A percentile compares a stretch with the other conserved stretches of the same genome.
Conservation (phyloP, 2,113 vertebrate genomes). For the Orthonyx spaldingii region DNA sequence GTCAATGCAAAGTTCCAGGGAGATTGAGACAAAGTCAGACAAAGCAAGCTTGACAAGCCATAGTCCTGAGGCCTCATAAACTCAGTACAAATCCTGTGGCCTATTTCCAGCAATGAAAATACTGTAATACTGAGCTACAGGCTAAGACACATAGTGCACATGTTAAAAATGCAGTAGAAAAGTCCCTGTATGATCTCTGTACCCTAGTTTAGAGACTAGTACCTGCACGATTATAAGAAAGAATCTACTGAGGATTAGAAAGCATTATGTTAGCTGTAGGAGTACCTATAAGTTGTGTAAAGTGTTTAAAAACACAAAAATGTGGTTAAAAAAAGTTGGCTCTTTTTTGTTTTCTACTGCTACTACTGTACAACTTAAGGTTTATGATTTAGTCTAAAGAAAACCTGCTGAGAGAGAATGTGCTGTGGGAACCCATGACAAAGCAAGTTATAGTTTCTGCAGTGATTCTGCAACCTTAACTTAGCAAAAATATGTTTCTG, state of each 20-base stretch:
- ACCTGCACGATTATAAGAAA: not conserved
- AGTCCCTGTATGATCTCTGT: not conserved
- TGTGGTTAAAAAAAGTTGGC: fast-evolving
- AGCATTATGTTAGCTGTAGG: not conserved
- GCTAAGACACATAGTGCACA: not conserved
- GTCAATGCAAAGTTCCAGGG: not conserved
- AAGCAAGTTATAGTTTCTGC: not conserved
- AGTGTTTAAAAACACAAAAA: not conserved
- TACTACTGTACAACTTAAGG: not conserved
- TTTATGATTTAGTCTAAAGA: not conserved
- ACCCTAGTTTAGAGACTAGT: not conserved
- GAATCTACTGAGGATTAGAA: not conserved
- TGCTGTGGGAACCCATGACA: not conserved
- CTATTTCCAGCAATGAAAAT: not conserved
- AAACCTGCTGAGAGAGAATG: not conserved
- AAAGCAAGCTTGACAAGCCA: not conserved
- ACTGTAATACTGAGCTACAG: not conserved
- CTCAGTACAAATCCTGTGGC: not conserved
- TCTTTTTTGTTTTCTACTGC: not conserved
- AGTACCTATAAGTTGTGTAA: not conserved
- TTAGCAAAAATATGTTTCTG: not conserved
- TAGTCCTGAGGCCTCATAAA: not conserved
- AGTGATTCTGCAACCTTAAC: not conserved
- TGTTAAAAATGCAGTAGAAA: not conserved
- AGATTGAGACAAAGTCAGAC: not conserved